These are phyloP conservation scores for Morone saxatilis DNA, from an alignment of 2,113 vertebrate species.

Conservation along the genomic window DNA sequence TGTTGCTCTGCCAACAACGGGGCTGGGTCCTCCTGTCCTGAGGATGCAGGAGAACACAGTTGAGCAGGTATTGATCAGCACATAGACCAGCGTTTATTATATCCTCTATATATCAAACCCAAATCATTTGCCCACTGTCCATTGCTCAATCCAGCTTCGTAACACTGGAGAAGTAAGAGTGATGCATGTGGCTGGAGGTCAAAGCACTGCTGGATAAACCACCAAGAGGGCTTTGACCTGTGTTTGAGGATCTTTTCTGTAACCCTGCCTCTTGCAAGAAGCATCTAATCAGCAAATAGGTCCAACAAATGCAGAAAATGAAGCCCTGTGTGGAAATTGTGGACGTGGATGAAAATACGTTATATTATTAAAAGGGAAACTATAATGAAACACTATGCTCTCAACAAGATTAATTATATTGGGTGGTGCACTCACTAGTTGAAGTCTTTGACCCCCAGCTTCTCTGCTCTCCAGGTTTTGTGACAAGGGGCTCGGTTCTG, in stretches of 20 bases:
- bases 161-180: not conserved
- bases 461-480: conserved; percentile 43
- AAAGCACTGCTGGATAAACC: not conserved
- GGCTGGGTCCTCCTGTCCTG: conserved; percentile 48
- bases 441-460: conserved; percentile 44
- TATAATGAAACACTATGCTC: not conserved
- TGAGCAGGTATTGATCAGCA: not conserved
- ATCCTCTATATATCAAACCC: not conserved
- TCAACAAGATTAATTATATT: not conserved
- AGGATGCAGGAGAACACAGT: conserved; percentile 4
- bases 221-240: not conserved
- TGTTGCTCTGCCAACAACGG: conserved; percentile 18
- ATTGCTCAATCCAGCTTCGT: not conserved
- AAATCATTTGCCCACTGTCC: not conserved
- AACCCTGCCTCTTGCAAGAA: not conserved
- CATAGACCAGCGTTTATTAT: not conserved
- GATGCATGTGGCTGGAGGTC: not conserved
- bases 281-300: not conserved
- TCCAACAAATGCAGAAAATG: not conserved
- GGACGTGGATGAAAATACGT: too few relatives aligned
- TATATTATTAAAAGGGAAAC: not conserved
- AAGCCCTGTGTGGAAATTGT: not conserved
- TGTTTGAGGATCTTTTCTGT: not conserved
- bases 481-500: conserved; percentile 41
- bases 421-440: conserved; percentile 42